Conservation (phyloP, 2,113 vertebrate genomes). For the Microtus montanus region DNA sequence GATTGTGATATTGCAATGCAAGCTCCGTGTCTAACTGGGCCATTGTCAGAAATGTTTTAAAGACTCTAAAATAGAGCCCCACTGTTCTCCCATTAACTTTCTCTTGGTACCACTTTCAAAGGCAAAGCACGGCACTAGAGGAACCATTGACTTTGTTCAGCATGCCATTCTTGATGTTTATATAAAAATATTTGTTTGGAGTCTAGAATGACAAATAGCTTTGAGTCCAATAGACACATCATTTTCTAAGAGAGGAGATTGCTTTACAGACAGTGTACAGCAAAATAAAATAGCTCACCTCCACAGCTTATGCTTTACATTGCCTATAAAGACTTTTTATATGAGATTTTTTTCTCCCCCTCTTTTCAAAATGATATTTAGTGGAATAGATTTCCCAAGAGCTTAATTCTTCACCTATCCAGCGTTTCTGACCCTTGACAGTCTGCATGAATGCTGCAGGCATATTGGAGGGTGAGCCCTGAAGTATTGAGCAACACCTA, state of each 20-base stretch:
- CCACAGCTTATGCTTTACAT: constrained; percentile 62
- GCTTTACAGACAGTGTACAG: constrained; percentile 70
- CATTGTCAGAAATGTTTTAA: constrained; percentile 47
- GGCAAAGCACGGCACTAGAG: constrained; percentile 26
- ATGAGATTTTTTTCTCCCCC: constrained; percentile 33
- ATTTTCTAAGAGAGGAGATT: constrained; percentile 75
- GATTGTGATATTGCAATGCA: not conserved
- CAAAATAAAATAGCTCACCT: constrained; percentile 72
- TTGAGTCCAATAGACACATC: constrained; percentile 67
- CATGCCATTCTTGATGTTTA: constrained; percentile 71
- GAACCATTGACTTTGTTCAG: constrained; percentile 48
- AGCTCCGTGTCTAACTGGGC: constrained; percentile 13
- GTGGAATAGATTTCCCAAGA: constrained; percentile 72
- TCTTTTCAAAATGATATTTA: constrained; percentile 63
- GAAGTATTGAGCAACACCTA: not conserved
- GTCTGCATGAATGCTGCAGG: not conserved
- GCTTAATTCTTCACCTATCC: constrained; percentile 59
- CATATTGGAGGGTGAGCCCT: not conserved
- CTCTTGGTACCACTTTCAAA: constrained; percentile 60
- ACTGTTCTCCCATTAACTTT: constrained; percentile 59
- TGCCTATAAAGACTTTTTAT: constrained; percentile 66
- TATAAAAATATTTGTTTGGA: constrained; percentile 75
- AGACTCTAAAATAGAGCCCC: constrained; percentile 44
- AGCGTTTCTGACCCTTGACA: constrained; percentile 60
- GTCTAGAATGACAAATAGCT: constrained; percentile 74